Evolutionary conservation across 2,888 invertebrate species (phyloP).

Genomic region (Geophilus truncorum): DNA sequence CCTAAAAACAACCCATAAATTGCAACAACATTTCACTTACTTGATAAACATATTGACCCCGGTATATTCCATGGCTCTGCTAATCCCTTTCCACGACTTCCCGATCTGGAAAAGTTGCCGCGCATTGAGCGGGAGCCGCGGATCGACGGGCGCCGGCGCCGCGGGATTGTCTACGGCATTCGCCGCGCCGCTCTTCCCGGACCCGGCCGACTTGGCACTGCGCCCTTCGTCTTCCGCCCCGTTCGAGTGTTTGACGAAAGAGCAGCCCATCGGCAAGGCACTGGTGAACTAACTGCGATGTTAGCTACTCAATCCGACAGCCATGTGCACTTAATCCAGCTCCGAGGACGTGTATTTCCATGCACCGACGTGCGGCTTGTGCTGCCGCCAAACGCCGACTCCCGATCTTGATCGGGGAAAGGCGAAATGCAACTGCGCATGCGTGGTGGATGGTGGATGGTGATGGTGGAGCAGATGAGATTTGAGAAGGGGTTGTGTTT

Average conservation of each 20-base stretch:
- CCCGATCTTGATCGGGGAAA: neutral
- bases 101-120: constrained; percentile 82
- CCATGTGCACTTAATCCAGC: constrained; percentile 15
- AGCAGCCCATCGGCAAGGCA: constrained; percentile 14
- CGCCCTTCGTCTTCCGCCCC: constrained; percentile 8
- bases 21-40: constrained; percentile 57
- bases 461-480: too few relatives aligned
- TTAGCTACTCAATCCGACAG: neutral
- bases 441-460: neutral
- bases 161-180: constrained; percentile 22
- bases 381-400: neutral
- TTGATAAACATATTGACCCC: constrained; percentile 87
- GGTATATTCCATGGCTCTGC: constrained; percentile 79
- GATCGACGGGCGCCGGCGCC: constrained; percentile 53
- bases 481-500: too few relatives aligned
- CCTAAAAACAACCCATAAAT: neutral
- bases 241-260: neutral
- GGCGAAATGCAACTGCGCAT: neutral
- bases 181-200: neutral
- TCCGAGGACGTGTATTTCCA: neutral
- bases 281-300: neutral
- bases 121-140: constrained; percentile 73
- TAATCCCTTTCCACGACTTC: constrained; percentile 87
- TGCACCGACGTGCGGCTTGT: neutral
- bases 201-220: constrained; percentile 16